Percentiles rank a stretch among this genome's conserved stretches.
Evolutionary conservation across 2,797 vertebrate species (phyloP).

Genomic region (Pristis pectinata): DNA sequence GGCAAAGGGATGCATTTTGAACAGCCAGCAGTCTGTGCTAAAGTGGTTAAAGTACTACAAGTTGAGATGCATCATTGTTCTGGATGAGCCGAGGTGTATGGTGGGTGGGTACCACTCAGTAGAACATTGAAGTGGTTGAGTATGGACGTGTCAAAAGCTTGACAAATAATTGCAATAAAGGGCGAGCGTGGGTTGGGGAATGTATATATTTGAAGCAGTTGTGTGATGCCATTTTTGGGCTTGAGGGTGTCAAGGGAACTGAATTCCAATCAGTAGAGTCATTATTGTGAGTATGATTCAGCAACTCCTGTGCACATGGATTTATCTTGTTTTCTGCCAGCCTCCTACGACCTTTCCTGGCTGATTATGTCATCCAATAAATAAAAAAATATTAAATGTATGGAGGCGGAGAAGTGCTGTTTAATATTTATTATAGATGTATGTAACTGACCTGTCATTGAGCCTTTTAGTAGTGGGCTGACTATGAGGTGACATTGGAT

Average conservation of each 20-base stretch:
- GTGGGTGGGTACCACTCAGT: not conserved
- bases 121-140: not conserved
- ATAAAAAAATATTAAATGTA: not conserved
- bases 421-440: not conserved
- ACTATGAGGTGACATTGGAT: not conserved
- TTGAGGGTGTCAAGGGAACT: not conserved
- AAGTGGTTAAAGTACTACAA: not conserved
- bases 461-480: not conserved
- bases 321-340: not conserved
- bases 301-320: not conserved
- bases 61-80: not conserved
- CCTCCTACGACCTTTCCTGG: not conserved
- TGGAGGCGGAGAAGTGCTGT: not conserved
- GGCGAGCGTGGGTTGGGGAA: not conserved
- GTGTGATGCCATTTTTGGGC: not conserved
- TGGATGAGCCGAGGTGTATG: not conserved
- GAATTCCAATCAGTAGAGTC: slow-evolving; percentile 5
- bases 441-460: not conserved
- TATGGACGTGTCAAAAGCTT: not conserved
- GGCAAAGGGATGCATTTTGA: not conserved
- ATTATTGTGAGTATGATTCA: not conserved
- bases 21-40: not conserved
- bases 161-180: not conserved
- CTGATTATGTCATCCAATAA: not conserved
- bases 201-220: not conserved